phyloP scores from a whole-genome alignment of 2,888 invertebrate species.

The Euclidia mi region DNA sequence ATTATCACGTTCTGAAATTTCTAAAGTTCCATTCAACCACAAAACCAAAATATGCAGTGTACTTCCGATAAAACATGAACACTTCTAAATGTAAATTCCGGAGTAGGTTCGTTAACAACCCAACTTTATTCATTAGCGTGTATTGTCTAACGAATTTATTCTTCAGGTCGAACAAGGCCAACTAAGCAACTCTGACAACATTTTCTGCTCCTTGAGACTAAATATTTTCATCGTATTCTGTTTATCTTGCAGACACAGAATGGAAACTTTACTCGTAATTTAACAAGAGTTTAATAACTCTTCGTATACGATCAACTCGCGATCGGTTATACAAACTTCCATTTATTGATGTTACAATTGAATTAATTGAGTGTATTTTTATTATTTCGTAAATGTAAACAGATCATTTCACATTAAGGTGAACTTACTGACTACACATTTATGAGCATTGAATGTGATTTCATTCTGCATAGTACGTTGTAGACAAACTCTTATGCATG shows the following conservation, averaged over 20 bases:
- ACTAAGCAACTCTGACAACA: constrained; percentile 72
- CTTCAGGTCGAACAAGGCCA: constrained; percentile 79
- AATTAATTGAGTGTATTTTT: constrained; percentile 7
- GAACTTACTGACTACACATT: too few species aligned
- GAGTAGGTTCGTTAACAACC: constrained; percentile 86
- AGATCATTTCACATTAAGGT: too few species aligned
- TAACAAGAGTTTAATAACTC: constrained; percentile 67
- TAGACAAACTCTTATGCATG: too few species aligned
- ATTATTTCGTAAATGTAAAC: background rate
- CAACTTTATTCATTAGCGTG: constrained; percentile 89
- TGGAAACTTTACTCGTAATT: constrained; percentile 72
- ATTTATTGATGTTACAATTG: constrained; percentile 42
- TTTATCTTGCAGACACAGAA: constrained; percentile 78
- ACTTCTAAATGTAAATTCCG: constrained; percentile 82
- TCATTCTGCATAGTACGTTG: too few species aligned
- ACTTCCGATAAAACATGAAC: constrained; percentile 77
- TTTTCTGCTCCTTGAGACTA: constrained; percentile 69
- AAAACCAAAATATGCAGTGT: constrained; percentile 71
- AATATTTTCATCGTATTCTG: constrained; percentile 81
- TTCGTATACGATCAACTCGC: constrained; percentile 52
- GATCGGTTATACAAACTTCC: constrained; percentile 24
- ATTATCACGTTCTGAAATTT: constrained; percentile 40
- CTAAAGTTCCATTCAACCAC: constrained; percentile 45
- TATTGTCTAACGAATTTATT: constrained; percentile 87
- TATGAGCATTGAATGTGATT: too few species aligned